A percentile compares a stretch with the other conserved stretches of the same genome.
phyloP scores from a whole-genome alignment of 1,140 invertebrate species.

The Pogonomyrmex californicus region DNA sequence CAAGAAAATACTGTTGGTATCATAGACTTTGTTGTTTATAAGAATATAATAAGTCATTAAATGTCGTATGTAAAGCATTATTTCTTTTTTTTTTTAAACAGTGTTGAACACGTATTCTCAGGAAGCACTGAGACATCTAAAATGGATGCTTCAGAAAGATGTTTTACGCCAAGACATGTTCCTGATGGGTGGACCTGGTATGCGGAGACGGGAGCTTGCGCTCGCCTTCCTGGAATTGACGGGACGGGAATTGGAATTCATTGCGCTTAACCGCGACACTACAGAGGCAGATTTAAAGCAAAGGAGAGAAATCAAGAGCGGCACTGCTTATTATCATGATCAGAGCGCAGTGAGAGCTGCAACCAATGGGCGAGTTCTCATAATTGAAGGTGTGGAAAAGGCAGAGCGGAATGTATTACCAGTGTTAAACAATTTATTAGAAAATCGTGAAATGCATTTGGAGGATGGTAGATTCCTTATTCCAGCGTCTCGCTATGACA shows the following conservation, averaged over 20 bases:
- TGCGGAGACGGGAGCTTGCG: slow-evolving; percentile 92
- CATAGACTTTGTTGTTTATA: slow-evolving; percentile 61
- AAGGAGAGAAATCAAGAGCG: slow-evolving; percentile 95
- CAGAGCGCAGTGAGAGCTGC: slow-evolving; percentile 98
- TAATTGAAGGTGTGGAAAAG: slow-evolving; percentile 99
- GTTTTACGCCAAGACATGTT: slow-evolving; percentile 97
- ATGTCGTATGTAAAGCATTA: neutral
- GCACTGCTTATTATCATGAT: slow-evolving; percentile 97
- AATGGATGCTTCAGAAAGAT: slow-evolving; percentile 99
- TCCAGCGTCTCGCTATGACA: slow-evolving; percentile 95
- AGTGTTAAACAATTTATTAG: slow-evolving; percentile 99
- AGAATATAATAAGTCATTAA: neutral
- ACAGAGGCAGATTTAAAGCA: slow-evolving; percentile 99
- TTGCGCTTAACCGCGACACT: slow-evolving; percentile 97
- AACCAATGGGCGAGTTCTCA: slow-evolving; percentile 94
- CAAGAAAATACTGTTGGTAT: slow-evolving; percentile 93
- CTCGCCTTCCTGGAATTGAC: slow-evolving; percentile 96
- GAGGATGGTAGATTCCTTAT: slow-evolving; percentile 98
- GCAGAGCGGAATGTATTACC: slow-evolving; percentile 98
- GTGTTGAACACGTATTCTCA: slow-evolving; percentile 87
- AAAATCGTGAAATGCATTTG: slow-evolving; percentile 99
- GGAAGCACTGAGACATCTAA: slow-evolving; percentile 92
- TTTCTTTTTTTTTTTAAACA: slow-evolving; percentile 63
- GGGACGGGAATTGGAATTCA: slow-evolving; percentile 96
- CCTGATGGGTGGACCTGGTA: slow-evolving; percentile 96